Base-by-base conservation (phyloP, 2,888 invertebrate genomes). In the Seladonia tumulorum region DNA sequence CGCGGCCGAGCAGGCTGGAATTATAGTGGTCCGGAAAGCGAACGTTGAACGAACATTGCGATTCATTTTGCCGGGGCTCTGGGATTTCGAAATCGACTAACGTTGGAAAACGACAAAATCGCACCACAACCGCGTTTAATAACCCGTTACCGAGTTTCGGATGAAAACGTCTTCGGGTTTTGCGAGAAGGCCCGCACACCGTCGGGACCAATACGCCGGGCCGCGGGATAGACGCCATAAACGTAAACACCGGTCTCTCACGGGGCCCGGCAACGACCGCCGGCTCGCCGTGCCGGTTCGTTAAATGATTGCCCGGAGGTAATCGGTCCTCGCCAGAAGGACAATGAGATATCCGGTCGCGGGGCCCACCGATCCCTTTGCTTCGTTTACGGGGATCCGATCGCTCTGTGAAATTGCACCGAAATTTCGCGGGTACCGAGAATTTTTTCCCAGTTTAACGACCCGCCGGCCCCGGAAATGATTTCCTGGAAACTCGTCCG, bases 1-100 rank as follows among this genome's bases (percentile, higher is more conserved):
- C 89, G 78, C 81, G 76, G 71, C 78, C 73, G 70, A 68, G 79
- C 68, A 82, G 74, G 78, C 60, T 85, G 71, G 83, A 90, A 91
- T 89, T 90, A 90, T 90, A 86, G 80, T 66, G 49, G 76, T 74
- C 66, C 78, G 83, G 89, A 85, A 82, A 90, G 82, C 80, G 78
- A 87, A 81, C 80, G 76, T 87, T 53, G 77, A n/a, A n/a, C n/a
- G n/a, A n/a, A n/a, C 82, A 74, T 60, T 79, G 80, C 82, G 82
- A 35, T 45, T 22, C 53, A 22, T 45, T 12, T 45, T 12, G 12
- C 45, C 12, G 45, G 45, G 45, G 10, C 22, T 7, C 22, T 8
- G 22, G 22, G 8, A 22, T 22, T 18, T 22, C 53, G 22, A 22
- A 53, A 53, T 53, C 22, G 53, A 5, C 22, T 53, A 10, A 22